Percentiles rank a stretch among this genome's conserved stretches.
Evolutionary conservation across 53 echinoderm and acorn worm genomes (phyloP).

Genomic region (Hippasteria phrygiana): DNA sequence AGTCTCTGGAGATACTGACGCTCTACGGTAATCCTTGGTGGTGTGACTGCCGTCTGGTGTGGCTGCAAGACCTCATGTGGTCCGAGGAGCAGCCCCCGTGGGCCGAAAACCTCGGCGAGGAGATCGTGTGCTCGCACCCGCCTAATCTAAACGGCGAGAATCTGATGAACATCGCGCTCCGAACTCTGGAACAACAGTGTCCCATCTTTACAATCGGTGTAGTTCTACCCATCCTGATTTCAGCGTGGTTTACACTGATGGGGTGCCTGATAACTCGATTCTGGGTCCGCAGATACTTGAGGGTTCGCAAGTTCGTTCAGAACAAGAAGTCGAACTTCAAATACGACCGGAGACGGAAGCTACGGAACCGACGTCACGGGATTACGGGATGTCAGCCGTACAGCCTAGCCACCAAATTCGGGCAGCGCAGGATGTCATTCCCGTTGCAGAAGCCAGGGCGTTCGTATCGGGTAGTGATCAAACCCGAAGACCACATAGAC

Average conservation of each 20-base stretch:
- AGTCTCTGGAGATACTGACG: neutral
- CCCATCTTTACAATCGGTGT: neutral
- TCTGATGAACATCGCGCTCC: neutral
- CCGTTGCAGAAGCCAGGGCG: neutral
- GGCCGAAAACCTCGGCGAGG: neutral
- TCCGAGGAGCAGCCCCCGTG: neutral
- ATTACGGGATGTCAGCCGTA: neutral
- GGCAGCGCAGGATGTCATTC: constrained; percentile 5
- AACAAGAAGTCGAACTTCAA: constrained; percentile 21
- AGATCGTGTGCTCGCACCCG: neutral
- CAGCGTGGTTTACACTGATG: neutral
- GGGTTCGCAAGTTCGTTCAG: constrained; percentile 11
- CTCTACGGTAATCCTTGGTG: constrained; percentile 17
- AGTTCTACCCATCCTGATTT: neutral
- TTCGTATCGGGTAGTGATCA: neutral
- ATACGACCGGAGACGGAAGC: constrained; percentile 8
- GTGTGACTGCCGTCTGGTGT: constrained; percentile 26
- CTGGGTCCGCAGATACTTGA: constrained; percentile 16
- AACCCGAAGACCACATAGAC: neutral
- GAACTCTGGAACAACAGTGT: neutral
- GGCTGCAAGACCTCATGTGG: constrained; percentile 32
- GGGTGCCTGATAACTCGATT: neutral
- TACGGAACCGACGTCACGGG: constrained; percentile 7
- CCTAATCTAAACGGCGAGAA: neutral
- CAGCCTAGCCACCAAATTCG: neutral